A percentile compares a stretch with the other conserved stretches of the same genome.
phyloP scores from a whole-genome alignment of 2,113 vertebrate genomes.

The Ornithorhynchus anatinus region DNA sequence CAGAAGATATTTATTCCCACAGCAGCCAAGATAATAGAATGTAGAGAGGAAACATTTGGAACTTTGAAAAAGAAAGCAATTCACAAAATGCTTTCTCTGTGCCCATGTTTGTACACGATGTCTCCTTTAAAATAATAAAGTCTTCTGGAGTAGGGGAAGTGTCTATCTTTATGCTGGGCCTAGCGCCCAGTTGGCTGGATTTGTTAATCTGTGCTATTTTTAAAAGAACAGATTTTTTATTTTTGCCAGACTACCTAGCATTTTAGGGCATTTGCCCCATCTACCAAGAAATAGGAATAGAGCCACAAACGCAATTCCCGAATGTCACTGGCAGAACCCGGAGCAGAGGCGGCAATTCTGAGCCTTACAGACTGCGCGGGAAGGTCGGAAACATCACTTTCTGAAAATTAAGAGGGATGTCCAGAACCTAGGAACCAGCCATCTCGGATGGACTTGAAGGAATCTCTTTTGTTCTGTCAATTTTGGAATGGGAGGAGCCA shows the following conservation, averaged over 20 bases:
- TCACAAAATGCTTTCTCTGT: too few relatives aligned
- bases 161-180: not conserved
- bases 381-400: not conserved
- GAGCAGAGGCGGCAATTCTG: not conserved
- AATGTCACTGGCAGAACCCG: conserved; percentile 34
- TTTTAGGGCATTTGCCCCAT: conserved; percentile 8
- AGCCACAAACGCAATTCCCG: not conserved
- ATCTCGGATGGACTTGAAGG: conserved; percentile 18
- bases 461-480: conserved; percentile 27
- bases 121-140: too few relatives aligned
- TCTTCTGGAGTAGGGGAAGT: too few relatives aligned
- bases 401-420: conserved; percentile 32
- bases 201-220: not conserved
- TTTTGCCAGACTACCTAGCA: not conserved
- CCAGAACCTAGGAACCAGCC: not conserved
- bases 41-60: too few relatives aligned
- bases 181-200: not conserved
- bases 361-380: not conserved
- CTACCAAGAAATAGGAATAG: conserved; percentile 18
- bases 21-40: too few relatives aligned
- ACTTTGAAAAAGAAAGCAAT: too few relatives aligned
- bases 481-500: conserved; percentile 21
- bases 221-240: conserved; percentile 9
- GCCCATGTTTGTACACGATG: too few relatives aligned
- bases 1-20: too few relatives aligned